Percentiles rank a stretch among this genome's conserved stretches.
phyloP scores from a whole-genome alignment of 2,888 invertebrate genomes.

The Eugnorisma glareosa region DNA sequence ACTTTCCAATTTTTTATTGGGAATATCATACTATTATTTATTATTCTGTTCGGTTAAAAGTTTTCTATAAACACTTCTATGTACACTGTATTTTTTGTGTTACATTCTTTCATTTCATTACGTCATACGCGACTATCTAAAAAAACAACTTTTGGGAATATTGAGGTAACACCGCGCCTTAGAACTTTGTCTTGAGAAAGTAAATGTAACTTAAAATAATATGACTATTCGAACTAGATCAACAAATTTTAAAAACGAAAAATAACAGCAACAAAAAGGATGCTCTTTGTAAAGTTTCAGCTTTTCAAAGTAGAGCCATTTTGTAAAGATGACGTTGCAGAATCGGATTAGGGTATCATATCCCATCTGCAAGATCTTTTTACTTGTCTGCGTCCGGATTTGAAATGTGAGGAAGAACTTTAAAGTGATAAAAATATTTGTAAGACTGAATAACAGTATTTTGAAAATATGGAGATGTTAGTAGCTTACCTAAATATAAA shows the following conservation, averaged over 20 bases:
- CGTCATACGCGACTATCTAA: no score
- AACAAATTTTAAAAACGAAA: slow-evolving; percentile 2
- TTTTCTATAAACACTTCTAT: no score
- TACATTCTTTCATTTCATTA: no score
- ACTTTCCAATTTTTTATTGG: no score
- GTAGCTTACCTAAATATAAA: not conserved
- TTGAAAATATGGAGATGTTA: not conserved
- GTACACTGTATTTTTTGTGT: no score
- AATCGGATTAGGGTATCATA: slow-evolving; percentile 59
- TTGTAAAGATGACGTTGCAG: slow-evolving; percentile 49
- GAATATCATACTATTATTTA: no score
- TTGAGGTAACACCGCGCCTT: no score
- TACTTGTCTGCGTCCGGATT: slow-evolving; percentile 46
- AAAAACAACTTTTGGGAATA: no score
- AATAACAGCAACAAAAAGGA: slow-evolving; percentile 25
- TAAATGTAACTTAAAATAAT: slow-evolving; percentile 6
- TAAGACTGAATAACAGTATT: not conserved
- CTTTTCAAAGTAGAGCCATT: slow-evolving; percentile 43
- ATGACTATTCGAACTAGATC: not conserved
- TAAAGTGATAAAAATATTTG: slow-evolving; percentile 22
- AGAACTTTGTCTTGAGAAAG: slow-evolving; percentile 11
- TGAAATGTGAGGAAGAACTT: slow-evolving; percentile 35
- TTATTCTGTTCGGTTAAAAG: no score
- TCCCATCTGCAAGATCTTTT: slow-evolving; percentile 48
- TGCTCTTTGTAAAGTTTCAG: slow-evolving; percentile 32